Percentiles rank a stretch among this genome's conserved stretches.
phyloP scores from a whole-genome alignment of 2,888 invertebrate genomes.

The Nysson spinosus region DNA sequence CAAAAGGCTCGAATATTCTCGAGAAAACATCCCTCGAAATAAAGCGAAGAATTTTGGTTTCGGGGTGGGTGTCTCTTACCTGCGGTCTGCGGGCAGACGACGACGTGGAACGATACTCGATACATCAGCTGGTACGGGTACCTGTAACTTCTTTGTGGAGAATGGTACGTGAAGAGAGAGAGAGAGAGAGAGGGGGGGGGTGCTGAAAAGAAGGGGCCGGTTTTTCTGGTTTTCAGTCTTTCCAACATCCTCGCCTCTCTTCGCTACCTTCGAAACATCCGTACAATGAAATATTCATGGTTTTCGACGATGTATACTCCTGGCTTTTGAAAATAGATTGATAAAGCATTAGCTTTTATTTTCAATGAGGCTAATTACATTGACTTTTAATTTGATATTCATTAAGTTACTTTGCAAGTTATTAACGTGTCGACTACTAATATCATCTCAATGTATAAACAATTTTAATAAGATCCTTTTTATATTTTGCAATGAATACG shows the following conservation, averaged over 20 bases:
- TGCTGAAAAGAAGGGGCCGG: conserved; percentile 66
- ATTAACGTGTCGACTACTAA: too few relatives aligned
- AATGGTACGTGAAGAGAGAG: conserved; percentile 42
- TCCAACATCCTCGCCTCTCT: conserved; percentile 39
- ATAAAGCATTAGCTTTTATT: too few relatives aligned
- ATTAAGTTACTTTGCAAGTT: too few relatives aligned
- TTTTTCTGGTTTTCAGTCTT: conserved; percentile 73
- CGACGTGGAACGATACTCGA: conserved; percentile 62
- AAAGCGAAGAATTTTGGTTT: conserved; percentile 50
- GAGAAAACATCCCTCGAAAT: conserved; percentile 33
- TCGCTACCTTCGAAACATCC: conserved; percentile 21
- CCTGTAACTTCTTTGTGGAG: conserved; percentile 52
- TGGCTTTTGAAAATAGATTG: too few relatives aligned
- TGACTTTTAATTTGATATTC: too few relatives aligned
- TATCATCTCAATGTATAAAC: too few relatives aligned
- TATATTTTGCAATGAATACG: too few relatives aligned
- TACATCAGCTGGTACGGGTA: conserved; percentile 57
- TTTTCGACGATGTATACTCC: conserved; percentile 2
- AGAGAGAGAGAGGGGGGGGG: conserved; percentile 50
- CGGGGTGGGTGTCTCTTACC: conserved; percentile 58
- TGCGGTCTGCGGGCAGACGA: conserved; percentile 53
- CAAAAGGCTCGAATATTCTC: too few relatives aligned
- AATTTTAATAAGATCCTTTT: too few relatives aligned
- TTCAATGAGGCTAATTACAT: too few relatives aligned
- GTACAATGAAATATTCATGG: conserved; percentile 9